Conservation (phyloP, 2,888 invertebrate genomes). For the Clepsis dumicolana region DNA sequence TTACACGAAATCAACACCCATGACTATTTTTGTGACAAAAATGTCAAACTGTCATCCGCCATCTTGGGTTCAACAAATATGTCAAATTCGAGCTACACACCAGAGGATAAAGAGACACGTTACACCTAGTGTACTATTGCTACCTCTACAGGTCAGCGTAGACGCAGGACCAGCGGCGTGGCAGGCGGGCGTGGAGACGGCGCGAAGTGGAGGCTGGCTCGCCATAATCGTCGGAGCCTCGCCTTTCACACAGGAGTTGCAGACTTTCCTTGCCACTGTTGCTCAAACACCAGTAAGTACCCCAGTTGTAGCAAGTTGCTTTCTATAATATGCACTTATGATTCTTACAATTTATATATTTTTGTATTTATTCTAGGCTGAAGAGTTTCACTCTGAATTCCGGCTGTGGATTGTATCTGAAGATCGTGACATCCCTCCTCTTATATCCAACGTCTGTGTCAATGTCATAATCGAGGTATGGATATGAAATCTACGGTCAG, state of each 20-base stretch:
- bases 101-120: no score
- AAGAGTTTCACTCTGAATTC: slow-evolving; percentile 68
- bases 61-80: no score
- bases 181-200: slow-evolving; percentile 60
- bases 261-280: slow-evolving; percentile 61
- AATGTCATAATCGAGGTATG: slow-evolving; percentile 85
- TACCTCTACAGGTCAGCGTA: slow-evolving; percentile 64
- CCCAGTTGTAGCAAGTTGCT: not conserved
- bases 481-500: not conserved
- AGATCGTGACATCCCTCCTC: slow-evolving; percentile 91
- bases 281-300: slow-evolving; percentile 47
- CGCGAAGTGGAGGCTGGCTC: slow-evolving; percentile 67
- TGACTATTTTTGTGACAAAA: no score
- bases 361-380: slow-evolving; percentile 55
- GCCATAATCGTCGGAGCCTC: slow-evolving; percentile 71
- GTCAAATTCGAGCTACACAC: no score
- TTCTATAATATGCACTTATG: no score
- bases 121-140: not conserved
- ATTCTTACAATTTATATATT: no score
- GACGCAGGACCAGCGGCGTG: slow-evolving; percentile 65
- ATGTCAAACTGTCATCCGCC: no score
- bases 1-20: no score
- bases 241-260: slow-evolving; percentile 68
- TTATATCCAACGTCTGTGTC: slow-evolving; percentile 91
- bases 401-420: slow-evolving; percentile 95